Base-by-base conservation (phyloP, 2,113 vertebrate species). In the Thryonomys swinderianus region DNA sequence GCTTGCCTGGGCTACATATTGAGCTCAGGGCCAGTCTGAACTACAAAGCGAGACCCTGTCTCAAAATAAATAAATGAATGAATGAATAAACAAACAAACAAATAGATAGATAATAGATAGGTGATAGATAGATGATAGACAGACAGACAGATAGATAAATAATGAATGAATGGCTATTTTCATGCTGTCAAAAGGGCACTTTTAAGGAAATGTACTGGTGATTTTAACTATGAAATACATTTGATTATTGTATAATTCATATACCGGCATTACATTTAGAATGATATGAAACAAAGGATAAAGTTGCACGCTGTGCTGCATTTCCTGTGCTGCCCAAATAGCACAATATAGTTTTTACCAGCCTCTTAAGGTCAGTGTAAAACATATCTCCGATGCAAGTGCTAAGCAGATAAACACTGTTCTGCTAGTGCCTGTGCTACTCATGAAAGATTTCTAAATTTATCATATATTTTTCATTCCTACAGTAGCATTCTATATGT, bases 401-500 rank as follows among this genome's bases (percentile, higher is more conserved):
- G 98, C n/a, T 80, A 79, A 53, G 55, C 98, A 97, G 98, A 98
- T 97, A 97, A 98, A 92, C 96, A 90, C 93, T 93, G 93, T 97
- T 98, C 97, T 97, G 98, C 99, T 98, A 97, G 98, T 98, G 98
- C 98, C 96, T 97, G 95, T 98, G 98, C 98, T 98, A 98, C 97
- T 97, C 98, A n/a, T 98, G 97, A 98, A 98, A 97, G 98, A 98
- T 85, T 98, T 97, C 96, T 98, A 98, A 99, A 98, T 99, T 98
- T 98, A 98, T 97, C 98, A 98, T 98, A 98, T 98, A 97, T 97
- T 98, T 98, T 97, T 82, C 97, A 48, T 84, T 73, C 51, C 27
- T 37, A 59, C 34, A 71, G 20, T 88, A 9, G 7, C 80, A 7
- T n/a, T n/a, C 23, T 66, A 51, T 32, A 80, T 81, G 48, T 73